Evolutionary conservation across 2,888 invertebrate species (phyloP), one percentile per base, ranked within the genome.

Genomic region (Hedychridium roseum): DNA sequence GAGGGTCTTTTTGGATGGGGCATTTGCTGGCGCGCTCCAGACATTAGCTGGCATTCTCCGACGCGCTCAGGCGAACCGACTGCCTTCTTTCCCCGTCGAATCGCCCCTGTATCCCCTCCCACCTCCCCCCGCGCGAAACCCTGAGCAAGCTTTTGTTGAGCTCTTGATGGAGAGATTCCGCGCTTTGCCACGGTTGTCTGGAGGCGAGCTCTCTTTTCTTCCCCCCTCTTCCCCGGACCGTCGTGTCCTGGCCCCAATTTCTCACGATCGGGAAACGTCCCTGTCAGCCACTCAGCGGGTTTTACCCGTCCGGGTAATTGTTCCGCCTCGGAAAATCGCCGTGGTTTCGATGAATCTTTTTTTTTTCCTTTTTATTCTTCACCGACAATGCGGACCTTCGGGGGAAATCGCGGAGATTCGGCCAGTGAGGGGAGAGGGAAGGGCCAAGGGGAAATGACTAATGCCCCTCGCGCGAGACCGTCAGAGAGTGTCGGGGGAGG

Each of bases 141-240:
- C 50, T 48, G 54, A 57, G 54, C 63, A 51, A 66, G 66, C 64
- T 66, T 66, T 64, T 64, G 64, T 64, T 64, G 64, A 66, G 64
- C 66, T 60, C 66, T 66, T 63, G 57, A 64, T 64, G 64, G 64
- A 66, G 64, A 66, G 64, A 64, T 64, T 63, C 64, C 64, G 49
- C 60, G 57, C 63, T 63, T 58, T 57, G 55, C 65, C 53, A 51
- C 55, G 58, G 54, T 63, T 63, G 57, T 60, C 63, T 57, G 52
- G 21, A n/a, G n/a, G n/a, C n/a, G n/a, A 50, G 61, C 54, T 57
- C 38, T 53, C 46, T 1, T 34, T 44, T 30, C 21, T 38, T 37
- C 21, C 27, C 31, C 34, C 23, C 28, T 20, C 28, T 20, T 31
- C 16, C 28, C 23, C 23, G 35, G 39, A 43, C 41, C 42, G 43